Base-by-base conservation (phyloP, 2,888 invertebrate genomes). In the Phanerotoma sp. region DNA sequence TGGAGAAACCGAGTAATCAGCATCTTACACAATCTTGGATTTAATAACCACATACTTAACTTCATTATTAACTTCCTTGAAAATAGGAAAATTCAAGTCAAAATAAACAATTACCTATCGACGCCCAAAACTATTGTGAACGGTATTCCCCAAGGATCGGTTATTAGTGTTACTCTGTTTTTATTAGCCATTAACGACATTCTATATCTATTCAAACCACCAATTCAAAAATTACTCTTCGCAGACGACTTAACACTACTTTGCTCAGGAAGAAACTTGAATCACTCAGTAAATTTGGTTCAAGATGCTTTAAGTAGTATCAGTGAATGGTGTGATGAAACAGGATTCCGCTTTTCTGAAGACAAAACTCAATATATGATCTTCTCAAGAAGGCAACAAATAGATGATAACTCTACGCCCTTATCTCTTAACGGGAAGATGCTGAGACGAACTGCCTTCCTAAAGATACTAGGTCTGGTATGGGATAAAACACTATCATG, bases 81-180 rank as follows among this genome's bases (percentile, higher is more conserved):
- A 4, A 20, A 16, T n/a, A 30, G 54, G n/a, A 5, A 9, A n/a
- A 48, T 48, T 4, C 20, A 32, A 38, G 53, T 53, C 4, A 54
- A 60, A 69, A 51, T 58, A 57, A 38, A 52, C 59, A 20, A 35
- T 20, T n/a, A 5, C 18, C 5, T 52, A 4, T 56, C 52, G 10
- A 22, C 41, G n/a, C n/a, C 5, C 16, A 13, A 6, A 5, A 18
- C 22, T 3, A 6, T 41, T 4, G 40, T 30, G n/a, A 57, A 57
- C 21, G 57, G 54, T 3, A 4, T 54, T 5, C 53, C 54, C 1
- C 55, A 55, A 32, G 55, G 58, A 7, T 48, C 55, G 2, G 52
- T 55, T 2, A 16, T 58, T 3, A 52, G 48, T 15, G 51, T 47
- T 6, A 51, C 47, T 1, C 37, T 51, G 20, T 58, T 58, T 35